These are phyloP conservation scores for Synanthedon tipuliformis DNA, from an alignment of 2,888 invertebrate genomes.

Conservation along the genomic window DNA sequence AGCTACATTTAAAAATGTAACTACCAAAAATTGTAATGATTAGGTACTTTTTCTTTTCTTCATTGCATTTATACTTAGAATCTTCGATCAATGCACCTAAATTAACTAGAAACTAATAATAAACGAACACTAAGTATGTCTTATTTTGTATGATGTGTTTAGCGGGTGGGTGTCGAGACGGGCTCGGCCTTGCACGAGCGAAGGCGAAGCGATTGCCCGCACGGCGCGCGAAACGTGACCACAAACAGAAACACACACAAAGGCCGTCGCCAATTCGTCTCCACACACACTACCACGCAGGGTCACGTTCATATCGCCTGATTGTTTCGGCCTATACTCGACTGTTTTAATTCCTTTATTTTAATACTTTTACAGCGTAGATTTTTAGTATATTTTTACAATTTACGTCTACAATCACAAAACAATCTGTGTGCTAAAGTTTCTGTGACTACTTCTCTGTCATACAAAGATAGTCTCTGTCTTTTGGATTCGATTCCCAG, in stretches of 20 bases:
- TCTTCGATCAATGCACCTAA: too few species aligned
- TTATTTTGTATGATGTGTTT: slow-evolving; percentile 11
- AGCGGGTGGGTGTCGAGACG: slow-evolving; percentile 13
- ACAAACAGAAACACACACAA: slow-evolving; percentile 13
- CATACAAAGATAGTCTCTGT: too few species aligned
- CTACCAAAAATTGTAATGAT: too few species aligned
- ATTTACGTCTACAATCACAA: too few species aligned
- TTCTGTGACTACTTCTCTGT: too few species aligned
- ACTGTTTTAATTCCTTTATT: slow-evolving; percentile 1
- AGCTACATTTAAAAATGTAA: neutral
- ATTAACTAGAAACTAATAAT: too few species aligned
- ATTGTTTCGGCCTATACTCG: slow-evolving; percentile 12
- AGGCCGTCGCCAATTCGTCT: slow-evolving; percentile 12
- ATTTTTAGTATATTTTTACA: too few species aligned
- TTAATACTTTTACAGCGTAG: too few species aligned
- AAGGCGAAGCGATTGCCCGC: slow-evolving; percentile 21
- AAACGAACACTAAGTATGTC: too few species aligned
- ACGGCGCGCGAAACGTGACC: slow-evolving; percentile 62
- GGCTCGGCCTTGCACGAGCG: slow-evolving; percentile 27
- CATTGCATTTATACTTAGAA: too few species aligned
- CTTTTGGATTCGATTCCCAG: too few species aligned
- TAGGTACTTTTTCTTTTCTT: neutral
- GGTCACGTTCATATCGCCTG: slow-evolving; percentile 34
- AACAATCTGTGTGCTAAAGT: too few species aligned
- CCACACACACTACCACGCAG: slow-evolving; percentile 13